phyloP scores from a whole-genome alignment of 2,113 vertebrate genomes.

The Crotalus horridus region DNA sequence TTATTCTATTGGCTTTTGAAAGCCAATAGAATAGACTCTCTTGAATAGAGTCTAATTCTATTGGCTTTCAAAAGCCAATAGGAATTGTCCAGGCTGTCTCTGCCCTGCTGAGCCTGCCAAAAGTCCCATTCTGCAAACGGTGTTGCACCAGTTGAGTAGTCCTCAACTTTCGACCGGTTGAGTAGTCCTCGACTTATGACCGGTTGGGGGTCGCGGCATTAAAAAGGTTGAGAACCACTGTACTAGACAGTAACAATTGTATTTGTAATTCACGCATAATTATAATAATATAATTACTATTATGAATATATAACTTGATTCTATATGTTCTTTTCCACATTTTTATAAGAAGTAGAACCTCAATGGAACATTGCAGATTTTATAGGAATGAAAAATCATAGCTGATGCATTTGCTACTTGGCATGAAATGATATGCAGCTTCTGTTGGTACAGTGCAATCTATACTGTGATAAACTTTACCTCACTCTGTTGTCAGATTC shows the following conservation, averaged over 20 bases:
- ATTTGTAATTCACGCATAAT: background rate
- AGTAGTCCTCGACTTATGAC: too few species aligned
- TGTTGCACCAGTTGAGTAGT: too few species aligned
- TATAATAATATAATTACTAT: background rate
- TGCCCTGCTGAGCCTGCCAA: too few species aligned
- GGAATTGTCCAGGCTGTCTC: too few species aligned
- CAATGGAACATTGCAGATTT: background rate
- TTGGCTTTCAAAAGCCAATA: too few species aligned
- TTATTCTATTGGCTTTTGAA: too few species aligned
- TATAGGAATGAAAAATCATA: background rate
- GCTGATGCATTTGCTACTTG: background rate
- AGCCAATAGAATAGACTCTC: too few species aligned
- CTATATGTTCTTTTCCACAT: background rate
- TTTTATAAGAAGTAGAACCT: background rate
- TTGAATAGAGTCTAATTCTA: too few species aligned
- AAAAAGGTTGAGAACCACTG: too few species aligned
- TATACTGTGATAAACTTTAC: background rate
- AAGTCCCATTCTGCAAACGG: too few species aligned
- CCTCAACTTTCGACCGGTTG: too few species aligned
- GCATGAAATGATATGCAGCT: conserved; percentile 1
- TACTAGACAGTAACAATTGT: background rate
- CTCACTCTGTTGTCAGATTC: background rate
- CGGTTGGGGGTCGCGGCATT: too few species aligned
- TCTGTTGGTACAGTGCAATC: background rate
- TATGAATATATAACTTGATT: background rate